phyloP scores from a whole-genome alignment of 2,888 invertebrate genomes.

The Hofmannophila pseudospretella region DNA sequence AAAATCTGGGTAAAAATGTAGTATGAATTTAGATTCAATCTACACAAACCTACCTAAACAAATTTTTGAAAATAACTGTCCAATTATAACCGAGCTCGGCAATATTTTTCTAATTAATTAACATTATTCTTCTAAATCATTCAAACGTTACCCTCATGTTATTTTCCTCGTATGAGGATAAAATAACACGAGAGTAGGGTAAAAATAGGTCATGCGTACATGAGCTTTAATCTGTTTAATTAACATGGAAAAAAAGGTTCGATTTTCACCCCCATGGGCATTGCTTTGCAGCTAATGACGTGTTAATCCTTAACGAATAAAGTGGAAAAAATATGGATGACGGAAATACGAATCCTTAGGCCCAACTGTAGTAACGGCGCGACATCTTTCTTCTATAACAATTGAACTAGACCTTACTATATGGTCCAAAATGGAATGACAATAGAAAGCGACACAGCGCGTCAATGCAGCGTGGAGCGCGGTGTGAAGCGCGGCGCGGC shows the following conservation, averaged over 20 bases:
- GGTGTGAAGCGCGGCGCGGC: no score
- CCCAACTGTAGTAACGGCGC: no score
- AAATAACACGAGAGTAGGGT: constrained; percentile 49
- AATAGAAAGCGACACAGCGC: no score
- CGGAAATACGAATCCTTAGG: not conserved
- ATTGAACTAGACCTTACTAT: no score
- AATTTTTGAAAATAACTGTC: no score
- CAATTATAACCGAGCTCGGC: constrained; percentile 31
- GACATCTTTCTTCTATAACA: no score
- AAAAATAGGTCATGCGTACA: constrained; percentile 68
- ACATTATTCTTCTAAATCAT: constrained; percentile 64
- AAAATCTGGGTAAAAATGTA: no score
- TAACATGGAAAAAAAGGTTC: constrained; percentile 65
- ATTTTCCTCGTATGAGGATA: constrained; percentile 30
- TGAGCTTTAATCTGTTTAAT: constrained; percentile 68
- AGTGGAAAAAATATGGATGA: constrained; percentile 12
- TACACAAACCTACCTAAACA: no score
- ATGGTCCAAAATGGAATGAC: no score
- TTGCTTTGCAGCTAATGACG: constrained; percentile 50
- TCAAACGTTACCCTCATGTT: constrained; percentile 30
- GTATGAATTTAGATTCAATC: no score
- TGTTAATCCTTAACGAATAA: constrained; percentile 49
- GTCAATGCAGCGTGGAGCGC: no score
- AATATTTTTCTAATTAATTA: constrained; percentile 70
- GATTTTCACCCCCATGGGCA: constrained; percentile 52